phyloP scores from a whole-genome alignment of 2,888 invertebrate genomes.

The Trissonchulus sp. region DNA sequence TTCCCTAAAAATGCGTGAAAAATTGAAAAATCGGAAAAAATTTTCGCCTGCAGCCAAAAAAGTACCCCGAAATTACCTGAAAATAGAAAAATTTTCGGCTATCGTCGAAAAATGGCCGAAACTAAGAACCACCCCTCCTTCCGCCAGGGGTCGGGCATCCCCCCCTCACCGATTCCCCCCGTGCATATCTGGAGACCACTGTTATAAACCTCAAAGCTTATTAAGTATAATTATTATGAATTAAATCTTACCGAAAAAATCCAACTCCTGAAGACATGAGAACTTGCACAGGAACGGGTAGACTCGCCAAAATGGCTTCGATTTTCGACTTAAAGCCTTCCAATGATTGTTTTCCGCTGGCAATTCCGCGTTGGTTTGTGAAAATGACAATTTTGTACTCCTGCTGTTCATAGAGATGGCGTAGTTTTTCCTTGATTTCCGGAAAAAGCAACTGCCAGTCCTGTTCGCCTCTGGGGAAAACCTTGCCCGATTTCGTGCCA shows the following conservation, averaged over 20 bases:
- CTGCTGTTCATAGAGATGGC: background rate
- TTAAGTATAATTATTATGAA: too few species aligned
- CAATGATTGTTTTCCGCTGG: slow-evolving; percentile 50
- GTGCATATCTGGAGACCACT: too few species aligned
- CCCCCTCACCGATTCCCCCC: too few species aligned
- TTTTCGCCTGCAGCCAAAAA: too few species aligned
- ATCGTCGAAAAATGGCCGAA: too few species aligned
- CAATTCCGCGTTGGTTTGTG: slow-evolving; percentile 80
- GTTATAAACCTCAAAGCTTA: too few species aligned
- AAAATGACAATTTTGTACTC: slow-evolving; percentile 81
- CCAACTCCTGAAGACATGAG: slow-evolving; percentile 49
- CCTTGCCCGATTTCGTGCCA: slow-evolving; percentile 77
- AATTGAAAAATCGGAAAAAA: too few species aligned
- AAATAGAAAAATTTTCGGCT: too few species aligned
- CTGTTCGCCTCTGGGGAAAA: slow-evolving; percentile 70
- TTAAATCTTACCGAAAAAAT: slow-evolving; percentile 32
- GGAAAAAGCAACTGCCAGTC: slow-evolving; percentile 77
- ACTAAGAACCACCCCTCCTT: too few species aligned
- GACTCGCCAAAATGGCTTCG: slow-evolving; percentile 63
- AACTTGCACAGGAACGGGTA: slow-evolving; percentile 54
- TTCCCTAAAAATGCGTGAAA: too few species aligned
- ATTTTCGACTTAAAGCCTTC: slow-evolving; percentile 71
- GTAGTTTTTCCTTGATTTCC: slow-evolving; percentile 63
- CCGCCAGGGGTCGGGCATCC: too few species aligned
- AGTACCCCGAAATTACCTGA: too few species aligned